These are phyloP conservation scores for Synergus gifuensis DNA, from an alignment of 2,888 invertebrate species.

Conservation along the genomic window DNA sequence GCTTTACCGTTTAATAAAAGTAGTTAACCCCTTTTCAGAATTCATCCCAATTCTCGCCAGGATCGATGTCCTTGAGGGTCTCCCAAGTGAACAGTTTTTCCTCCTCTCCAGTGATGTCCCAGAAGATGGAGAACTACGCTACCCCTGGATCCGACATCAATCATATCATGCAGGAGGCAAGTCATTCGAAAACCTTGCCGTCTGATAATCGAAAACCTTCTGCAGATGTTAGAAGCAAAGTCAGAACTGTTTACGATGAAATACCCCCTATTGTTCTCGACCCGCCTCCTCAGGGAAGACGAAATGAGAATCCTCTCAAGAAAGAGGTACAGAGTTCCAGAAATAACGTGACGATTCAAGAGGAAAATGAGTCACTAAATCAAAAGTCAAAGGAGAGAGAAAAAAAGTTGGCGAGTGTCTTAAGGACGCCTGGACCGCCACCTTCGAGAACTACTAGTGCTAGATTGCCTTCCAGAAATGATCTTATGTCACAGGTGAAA, in stretches of 20 bases:
- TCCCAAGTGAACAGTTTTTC: slow-evolving; percentile 72
- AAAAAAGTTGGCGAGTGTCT: slow-evolving; percentile 63
- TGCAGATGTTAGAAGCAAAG: slow-evolving; percentile 64
- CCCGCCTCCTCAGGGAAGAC: slow-evolving; percentile 63
- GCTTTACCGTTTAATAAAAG: slow-evolving; percentile 28
- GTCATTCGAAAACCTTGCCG: slow-evolving; percentile 75
- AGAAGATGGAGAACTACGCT: slow-evolving; percentile 73
- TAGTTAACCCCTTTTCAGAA: slow-evolving; percentile 65
- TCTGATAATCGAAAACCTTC: slow-evolving; percentile 59
- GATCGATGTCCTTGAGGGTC: slow-evolving; percentile 68
- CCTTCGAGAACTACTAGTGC: slow-evolving; percentile 88
- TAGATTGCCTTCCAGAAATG: slow-evolving; percentile 90
- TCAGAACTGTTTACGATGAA: slow-evolving; percentile 60
- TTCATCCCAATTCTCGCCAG: slow-evolving; percentile 68
- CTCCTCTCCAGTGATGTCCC: slow-evolving; percentile 73
- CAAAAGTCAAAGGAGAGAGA: slow-evolving; percentile 39
- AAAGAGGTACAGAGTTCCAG: slow-evolving; percentile 26
- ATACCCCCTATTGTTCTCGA: slow-evolving; percentile 69
- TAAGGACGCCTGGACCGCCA: slow-evolving; percentile 67
- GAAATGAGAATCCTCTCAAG: slow-evolving; percentile 37
- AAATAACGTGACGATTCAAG: slow-evolving; percentile 16
- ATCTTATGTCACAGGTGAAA: slow-evolving; percentile 90
- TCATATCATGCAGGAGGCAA: slow-evolving; percentile 58
- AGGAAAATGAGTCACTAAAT: slow-evolving; percentile 26
- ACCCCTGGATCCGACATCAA: slow-evolving; percentile 69